Evolutionary conservation across 2,113 vertebrate species (phyloP), one percentile per base, ranked within the genome.

Genomic region (Pterocles orientalis): DNA sequence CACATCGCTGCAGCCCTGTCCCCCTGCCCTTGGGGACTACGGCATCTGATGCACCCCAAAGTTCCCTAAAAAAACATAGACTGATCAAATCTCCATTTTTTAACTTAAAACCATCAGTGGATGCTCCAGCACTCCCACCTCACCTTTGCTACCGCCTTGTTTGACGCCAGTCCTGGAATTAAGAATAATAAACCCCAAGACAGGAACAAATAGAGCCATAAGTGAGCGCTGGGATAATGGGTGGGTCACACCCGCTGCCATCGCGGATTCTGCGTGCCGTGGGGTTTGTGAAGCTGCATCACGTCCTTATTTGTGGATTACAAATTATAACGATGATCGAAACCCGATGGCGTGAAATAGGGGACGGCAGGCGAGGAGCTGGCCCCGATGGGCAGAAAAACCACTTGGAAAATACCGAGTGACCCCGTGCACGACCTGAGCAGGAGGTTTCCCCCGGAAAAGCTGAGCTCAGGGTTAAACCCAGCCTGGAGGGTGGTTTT

Each of bases 311-410:
- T 31, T 3, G 1, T 17, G 83, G 82, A 3, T 69, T 15, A 6
- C 28, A 29, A 2, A 23, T 0, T 29, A 0, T 1, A 20, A 5
- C 0, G 1, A 12, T 0, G 1, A 25, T 8, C 60, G 31, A 20
- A 70, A 14, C 58, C 28, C 2, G 0, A 0, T 0, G 43, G 47
- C 2, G 1, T 2, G 29, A 7, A 26, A 3, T 0, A 14, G 39
- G 14, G 68, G 71, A 50, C 19, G 82, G 70, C 21, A 23, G 2
- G 3, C 0, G 3, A 41, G 0, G 2, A 26, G 39, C 54, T 17
- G 24, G 28, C 2, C 6, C 20, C 45, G 45, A 23, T 0, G 2
- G 64, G 64, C 64, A 18, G 73, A 26, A 79, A 68, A 75, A 75
- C 4, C 28, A 3, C 65, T 36, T 19, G 19, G 4, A 11, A 53